These are phyloP conservation scores for Barnardius zonarius DNA, from an alignment of 2,113 vertebrate species.

Conservation along the genomic window DNA sequence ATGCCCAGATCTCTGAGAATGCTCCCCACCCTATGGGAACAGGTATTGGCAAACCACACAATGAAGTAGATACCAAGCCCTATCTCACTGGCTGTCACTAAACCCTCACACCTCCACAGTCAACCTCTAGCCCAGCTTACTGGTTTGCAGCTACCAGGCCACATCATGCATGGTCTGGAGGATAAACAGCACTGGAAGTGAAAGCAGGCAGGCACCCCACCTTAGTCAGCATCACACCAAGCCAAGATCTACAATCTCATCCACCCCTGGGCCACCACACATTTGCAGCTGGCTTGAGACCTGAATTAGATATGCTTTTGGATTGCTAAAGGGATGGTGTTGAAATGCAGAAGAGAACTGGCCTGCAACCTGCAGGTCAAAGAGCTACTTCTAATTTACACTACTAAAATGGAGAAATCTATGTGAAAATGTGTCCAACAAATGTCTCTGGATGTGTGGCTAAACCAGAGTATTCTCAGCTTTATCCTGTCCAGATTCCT, in stretches of 20 bases:
- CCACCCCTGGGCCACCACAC: neutral
- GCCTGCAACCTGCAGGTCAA: neutral
- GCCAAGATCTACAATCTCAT: neutral
- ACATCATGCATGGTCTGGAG: neutral
- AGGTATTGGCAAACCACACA: neutral
- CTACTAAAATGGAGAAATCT: neutral
- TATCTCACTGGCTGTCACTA: neutral
- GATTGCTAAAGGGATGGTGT: neutral
- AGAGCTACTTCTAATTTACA: neutral
- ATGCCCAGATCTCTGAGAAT: neutral
- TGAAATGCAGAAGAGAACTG: neutral
- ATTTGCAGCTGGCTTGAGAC: neutral
- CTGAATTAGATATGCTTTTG: neutral
- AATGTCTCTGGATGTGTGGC: neutral
- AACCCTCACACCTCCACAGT: neutral
- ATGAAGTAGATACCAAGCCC: neutral
- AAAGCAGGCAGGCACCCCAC: neutral
- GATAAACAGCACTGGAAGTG: neutral
- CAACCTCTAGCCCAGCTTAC: neutral
- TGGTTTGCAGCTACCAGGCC: neutral
- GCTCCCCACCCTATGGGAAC: neutral
- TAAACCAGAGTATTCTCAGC: neutral
- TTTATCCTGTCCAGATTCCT: neutral
- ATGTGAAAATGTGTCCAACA: neutral
- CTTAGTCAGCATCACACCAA: neutral